Base-by-base conservation (phyloP, 2,113 vertebrate species). In the Hydrochoerus hydrochaeris region DNA sequence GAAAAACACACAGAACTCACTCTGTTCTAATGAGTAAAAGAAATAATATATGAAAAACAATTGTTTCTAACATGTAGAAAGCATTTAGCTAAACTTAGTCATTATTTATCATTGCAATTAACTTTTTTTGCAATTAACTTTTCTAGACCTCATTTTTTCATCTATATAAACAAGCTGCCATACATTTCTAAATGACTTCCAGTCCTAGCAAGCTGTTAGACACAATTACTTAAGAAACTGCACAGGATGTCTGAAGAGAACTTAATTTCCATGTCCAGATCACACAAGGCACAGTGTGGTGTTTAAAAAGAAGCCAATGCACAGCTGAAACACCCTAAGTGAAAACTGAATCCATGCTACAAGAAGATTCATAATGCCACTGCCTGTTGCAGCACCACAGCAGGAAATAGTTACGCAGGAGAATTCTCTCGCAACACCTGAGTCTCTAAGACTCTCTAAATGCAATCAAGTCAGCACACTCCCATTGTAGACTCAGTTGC, bases 401-500 rank as follows among this genome's bases (percentile, higher is more conserved):
- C 91, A 95, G 90, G 86, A 97, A 97, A 87, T 22, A 19, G 60
- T 85, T 95, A 96, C 97, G 58, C 65, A 95, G 97, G 41, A 95
- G 92, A 97, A 95, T 87, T 89, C 95, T 89, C 95, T 95, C 83
- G 63, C 90, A 91, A 92, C 5, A 19, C 1, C 1, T 58, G 88
- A 97, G 80, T 96, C 84, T 95, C 96, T 87, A 93, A 95, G 95
- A 97, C 80, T 97, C 95, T 98, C 90, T 95, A 96, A 97, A 96
- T 98, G 94, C 92, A 95, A 97, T 58, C 58, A 83, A 96, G 91
- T 91, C 84, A 91, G 92, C 93, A 92, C 62, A 91, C 62, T 95
- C 54, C 82, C 58, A 85, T 26, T 95, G 96, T 92, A 97, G 98
- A 97, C 93, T 96, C 94, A 75, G 86, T 98, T 98, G 97, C 98